Base-by-base conservation (phyloP, 92 coral and sea anemone species). In the Porites rus region DNA sequence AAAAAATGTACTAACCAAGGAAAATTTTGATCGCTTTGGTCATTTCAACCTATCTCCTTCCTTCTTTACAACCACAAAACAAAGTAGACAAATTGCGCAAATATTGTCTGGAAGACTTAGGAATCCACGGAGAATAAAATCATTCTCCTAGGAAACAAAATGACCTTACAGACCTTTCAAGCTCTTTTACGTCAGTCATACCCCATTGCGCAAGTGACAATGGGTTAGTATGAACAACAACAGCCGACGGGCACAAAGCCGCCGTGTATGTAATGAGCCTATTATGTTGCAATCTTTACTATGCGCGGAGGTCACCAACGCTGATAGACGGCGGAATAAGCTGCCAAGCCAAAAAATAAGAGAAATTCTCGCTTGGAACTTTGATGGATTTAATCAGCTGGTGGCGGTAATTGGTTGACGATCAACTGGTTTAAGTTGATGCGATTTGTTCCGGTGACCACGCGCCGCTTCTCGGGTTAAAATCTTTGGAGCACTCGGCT, bases 201-300 rank as follows among this genome's bases (percentile, higher is more conserved):
- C 6, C 46, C 46, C 46, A 52, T 65, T 79, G 74, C 84, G 74
- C 74, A 79, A 79, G 66, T 38, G 46, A 38, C 46, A 38, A 3
- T 28, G 31, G 31, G 2, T 2, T 28, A 2, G 31, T 28, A 28
- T 28, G 31, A 28, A 28, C 3, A 28, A 38, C 46, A 38, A 38
- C 46, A 38, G 46, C 46, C 46, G 46, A 38, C 6, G 46, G 46
- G 6, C 46, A 38, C 46, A 38, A 38, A 0, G 46, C 46, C 31
- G 31, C 31, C 31, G 31, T 28, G 6, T 38, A 38, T 38, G 46
- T 38, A 4, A 38, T 28, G 31, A 28, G 31, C 31, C 31, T 28
- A 28, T 28, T 28, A 2, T 38, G 46, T 38, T 38, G 46, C 46
- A 38, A 3, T 38, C 46, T 38, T 38, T 38, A 38, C 46, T 38